These are phyloP conservation scores for Drosophila multiciliata DNA, from an alignment of 2,888 invertebrate species.

Conservation along the genomic window DNA sequence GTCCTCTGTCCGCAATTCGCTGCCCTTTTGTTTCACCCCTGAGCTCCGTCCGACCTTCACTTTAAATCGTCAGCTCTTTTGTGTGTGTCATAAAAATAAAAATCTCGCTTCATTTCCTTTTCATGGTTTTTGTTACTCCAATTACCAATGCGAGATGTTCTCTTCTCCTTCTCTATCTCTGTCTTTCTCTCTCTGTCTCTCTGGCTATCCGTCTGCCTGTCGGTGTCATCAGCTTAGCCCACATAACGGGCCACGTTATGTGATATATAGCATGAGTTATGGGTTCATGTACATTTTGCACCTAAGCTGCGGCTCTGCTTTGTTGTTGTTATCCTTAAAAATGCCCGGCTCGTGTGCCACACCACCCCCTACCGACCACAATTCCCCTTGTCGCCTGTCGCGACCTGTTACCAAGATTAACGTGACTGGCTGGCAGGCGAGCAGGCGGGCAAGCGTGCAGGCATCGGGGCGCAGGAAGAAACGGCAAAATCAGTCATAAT, in stretches of 20 bases:
- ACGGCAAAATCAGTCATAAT: conserved; percentile 78
- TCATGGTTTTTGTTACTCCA: conserved; percentile 68
- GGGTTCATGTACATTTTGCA: conserved; percentile 53
- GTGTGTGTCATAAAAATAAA: conserved; percentile 60
- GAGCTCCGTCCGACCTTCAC: conserved; percentile 56
- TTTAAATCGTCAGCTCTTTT: conserved; percentile 51
- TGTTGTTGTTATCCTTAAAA: conserved; percentile 54
- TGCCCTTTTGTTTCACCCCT: conserved; percentile 23
- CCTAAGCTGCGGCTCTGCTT: conserved; percentile 60
- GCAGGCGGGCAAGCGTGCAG: not conserved
- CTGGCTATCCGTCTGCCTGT: not conserved
- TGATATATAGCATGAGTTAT: conserved; percentile 53
- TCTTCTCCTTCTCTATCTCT: conserved; percentile 2
- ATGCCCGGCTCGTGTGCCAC: conserved; percentile 39
- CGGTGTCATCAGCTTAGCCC: conserved; percentile 58
- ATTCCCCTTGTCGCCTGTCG: conserved; percentile 11
- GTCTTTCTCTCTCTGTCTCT: not conserved
- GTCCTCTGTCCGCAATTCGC: not conserved
- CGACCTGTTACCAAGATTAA: conserved; percentile 77
- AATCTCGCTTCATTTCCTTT: conserved; percentile 62
- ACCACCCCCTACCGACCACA: conserved; percentile 8
- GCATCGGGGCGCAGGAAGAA: conserved; percentile 25
- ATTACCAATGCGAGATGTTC: conserved; percentile 48
- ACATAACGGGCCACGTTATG: conserved; percentile 62
- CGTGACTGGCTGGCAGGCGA: conserved; percentile 24